Base-by-base conservation (phyloP, 2,113 vertebrate species). In the Siniperca knerii region DNA sequence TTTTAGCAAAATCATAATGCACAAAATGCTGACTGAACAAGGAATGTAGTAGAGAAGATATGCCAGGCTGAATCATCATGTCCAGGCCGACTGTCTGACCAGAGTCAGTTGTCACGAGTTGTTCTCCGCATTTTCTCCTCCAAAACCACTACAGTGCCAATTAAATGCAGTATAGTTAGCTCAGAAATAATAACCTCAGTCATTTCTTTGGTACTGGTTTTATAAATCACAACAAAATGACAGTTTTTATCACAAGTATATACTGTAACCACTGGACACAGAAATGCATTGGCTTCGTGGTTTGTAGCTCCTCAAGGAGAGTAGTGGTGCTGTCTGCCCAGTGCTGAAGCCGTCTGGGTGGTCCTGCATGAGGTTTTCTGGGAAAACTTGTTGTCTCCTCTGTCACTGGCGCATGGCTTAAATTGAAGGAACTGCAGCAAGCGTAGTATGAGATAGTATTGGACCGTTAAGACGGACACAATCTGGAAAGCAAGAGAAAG, bases 261-360 rank as follows among this genome's bases (percentile, higher is more conserved):
- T 29, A 20, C 61, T 70, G 33, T 66, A 58, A 76, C 72, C 76
- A 44, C 52, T 82, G 79, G 79, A n/a, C 82, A 54, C 79, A 81
- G 3, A 44, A 50, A 44, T 46, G 16, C 46, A 21, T 44, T 77
- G 82, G 61, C 81, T 37, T 55, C 20, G 73, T 50, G 68, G 82
- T 84, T 91, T 84, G 79, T 35, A 44, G 85, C 55, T 89, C 85
- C 83, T 86, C 50, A 16, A 75, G 70, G 78, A 82, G 71, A 86
- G 73, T 58, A 58, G 5, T 5, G 74, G 58, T 33, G 52, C 40
- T 60, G 67, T 72, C 48, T 81, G 81, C 79, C 76, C 68, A 42
- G 46, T 13, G 62, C 70, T 33, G 4, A 58, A 8, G 46, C 79
- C n/a, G 11, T 75, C 75, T 82, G 90, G 92, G 90, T 93, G 92